Base-by-base conservation (phyloP, 2,797 vertebrate genomes). In the Hypotaenidia okinawae region DNA sequence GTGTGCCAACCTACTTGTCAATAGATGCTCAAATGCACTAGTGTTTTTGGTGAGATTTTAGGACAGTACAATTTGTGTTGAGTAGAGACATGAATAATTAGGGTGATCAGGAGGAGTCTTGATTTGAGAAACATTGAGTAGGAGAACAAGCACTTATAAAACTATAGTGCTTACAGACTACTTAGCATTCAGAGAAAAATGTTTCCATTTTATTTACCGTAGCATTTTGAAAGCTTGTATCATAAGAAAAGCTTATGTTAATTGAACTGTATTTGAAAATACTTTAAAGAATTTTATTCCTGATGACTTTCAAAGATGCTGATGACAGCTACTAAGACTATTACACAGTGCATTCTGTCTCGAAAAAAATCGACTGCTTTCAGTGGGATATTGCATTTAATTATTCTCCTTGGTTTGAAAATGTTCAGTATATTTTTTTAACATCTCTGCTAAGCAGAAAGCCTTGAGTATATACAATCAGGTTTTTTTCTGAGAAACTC, bases 81-180 rank as follows among this genome's bases (percentile, higher is more conserved):
- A 95, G 49, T 93, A 94, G 77, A 93, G 76, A 85, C 77, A 59
- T 88, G 70, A 94, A 73, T 74, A 88, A 84, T 93, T 94, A 75
- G 64, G 67, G 62, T 3, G 10, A 63, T 23, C 27, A n/a, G 57
- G 45, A 80, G 13, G n/a, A 79, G 76, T 96, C 87, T n/a, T 94
- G 93, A 58, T 89, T 86, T 91, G 58, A 89, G 51, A 82, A 92
- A 41, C 32, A 8, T 2, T 90, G 80, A 91, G 80, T 92, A 89
- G 64, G 39, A 96, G 93, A 96, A 88, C 85, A 96, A 95, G 88
- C 90, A 86, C 96, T 80, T 95, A 92, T 96, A 94, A 95, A 96
- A 96, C 78, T 97, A 73, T 90, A 93, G 43, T 69, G 51, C 76
- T 94, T 54, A 66, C 90, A 88, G 72, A 72, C 55, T 85, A 68